Evolutionary conservation across 2,113 vertebrate genomes (phyloP), one percentile per base, ranked within the genome.

Genomic region (Dryoscopus gambensis): DNA sequence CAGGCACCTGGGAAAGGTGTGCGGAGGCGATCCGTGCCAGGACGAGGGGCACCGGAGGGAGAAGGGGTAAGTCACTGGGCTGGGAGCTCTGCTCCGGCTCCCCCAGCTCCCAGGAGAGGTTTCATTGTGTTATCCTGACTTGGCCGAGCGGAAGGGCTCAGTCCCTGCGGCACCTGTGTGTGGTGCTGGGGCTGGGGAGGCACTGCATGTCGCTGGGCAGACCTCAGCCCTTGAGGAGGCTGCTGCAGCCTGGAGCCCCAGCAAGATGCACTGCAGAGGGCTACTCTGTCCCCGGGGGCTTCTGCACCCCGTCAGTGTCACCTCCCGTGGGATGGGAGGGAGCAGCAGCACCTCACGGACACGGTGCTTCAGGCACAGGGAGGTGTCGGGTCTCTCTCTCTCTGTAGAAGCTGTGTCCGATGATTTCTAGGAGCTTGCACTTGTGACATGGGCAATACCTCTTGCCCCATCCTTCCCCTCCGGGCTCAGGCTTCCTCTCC

Each of bases 51-150:
- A 10, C 56, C 52, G 30, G 68, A 50, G 25, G 37, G 64, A 70
- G 22, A 75, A 53, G 25, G 63, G 79, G 25, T 70, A 77, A 92
- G 65, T 30, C n/a, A 9, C 42, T 0, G 6, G 33, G 46, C 56
- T 7, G 3, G 10, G 73, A 94, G 65, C 87, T 78, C 56, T 47
- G 56, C 60, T 87, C 35, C 0, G 0, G 63, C 50, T 90, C 40
- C 63, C 35, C 1, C 3, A 37, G 74, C 57, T 69, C 53, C 53
- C 4, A 2, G 69, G 87, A 60, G 74, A 59, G 84, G 31, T 84
- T 96, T 93, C 81, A 76, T 95, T 96, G 89, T 96, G 75, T 90
- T 94, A 33, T 35, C 67, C 62, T n/a, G 56, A 60, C 47, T 71
- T 5, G 19, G 73, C 60, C 1, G 4, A 90, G 50, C 2, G 0